Evolutionary conservation across 2,113 vertebrate species (phyloP).

Genomic region (Sialia sialis): DNA sequence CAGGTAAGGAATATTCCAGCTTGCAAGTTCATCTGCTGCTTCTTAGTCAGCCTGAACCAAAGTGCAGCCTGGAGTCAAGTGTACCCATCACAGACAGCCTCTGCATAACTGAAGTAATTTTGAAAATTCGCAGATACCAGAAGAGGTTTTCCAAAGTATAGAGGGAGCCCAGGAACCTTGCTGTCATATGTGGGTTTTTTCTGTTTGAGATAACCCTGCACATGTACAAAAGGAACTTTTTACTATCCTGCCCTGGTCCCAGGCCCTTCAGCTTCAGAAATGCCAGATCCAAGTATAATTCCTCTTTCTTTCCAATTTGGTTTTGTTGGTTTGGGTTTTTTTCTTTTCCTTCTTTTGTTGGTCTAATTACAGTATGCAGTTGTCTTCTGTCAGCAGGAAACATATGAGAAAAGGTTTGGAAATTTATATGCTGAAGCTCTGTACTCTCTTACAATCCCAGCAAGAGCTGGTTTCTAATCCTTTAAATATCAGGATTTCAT

Average conservation of each 20-base stretch:
- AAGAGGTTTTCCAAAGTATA: neutral
- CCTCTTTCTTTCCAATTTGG: neutral
- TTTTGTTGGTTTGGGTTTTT: neutral
- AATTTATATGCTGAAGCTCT: neutral
- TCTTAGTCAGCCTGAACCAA: neutral
- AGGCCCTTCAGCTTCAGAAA: neutral
- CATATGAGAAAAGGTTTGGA: neutral
- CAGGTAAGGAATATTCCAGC: neutral
- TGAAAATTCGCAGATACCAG: neutral
- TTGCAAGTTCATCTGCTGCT: neutral
- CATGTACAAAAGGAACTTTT: neutral
- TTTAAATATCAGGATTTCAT: conserved; percentile 35
- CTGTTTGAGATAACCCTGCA: neutral
- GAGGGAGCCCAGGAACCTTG: neutral
- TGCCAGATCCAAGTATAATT: neutral
- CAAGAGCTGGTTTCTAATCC: neutral
- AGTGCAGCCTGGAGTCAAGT: neutral
- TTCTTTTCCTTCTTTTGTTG: neutral
- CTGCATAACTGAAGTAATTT: neutral
- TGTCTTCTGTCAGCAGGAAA: neutral
- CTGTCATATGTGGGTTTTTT: neutral
- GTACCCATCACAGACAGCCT: neutral
- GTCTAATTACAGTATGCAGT: neutral
- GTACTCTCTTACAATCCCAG: neutral
- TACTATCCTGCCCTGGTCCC: neutral